These are phyloP conservation scores for Lepus europaeus DNA, from an alignment of 2,113 vertebrate genomes.

Conservation along the genomic window DNA sequence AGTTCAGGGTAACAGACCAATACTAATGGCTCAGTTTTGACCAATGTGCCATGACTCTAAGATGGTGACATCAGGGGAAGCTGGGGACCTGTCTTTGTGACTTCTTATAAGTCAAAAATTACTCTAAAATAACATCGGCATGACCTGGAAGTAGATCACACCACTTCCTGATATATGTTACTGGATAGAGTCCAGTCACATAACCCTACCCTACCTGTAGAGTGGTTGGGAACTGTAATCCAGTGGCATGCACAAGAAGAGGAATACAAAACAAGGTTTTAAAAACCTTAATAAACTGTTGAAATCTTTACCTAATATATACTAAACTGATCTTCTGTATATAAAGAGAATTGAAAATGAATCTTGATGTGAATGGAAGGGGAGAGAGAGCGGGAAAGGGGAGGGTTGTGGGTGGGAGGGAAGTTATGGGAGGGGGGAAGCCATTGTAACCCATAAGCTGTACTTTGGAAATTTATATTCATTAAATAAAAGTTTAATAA, in stretches of 20 bases:
- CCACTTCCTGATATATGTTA: background rate
- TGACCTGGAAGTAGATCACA: background rate
- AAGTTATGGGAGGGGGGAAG: no score
- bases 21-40: background rate
- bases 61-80: background rate
- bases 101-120: background rate
- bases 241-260: background rate
- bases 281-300: background rate
- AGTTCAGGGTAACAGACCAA: background rate
- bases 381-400: no score
- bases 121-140: background rate
- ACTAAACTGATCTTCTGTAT: no score
- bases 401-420: no score
- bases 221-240: background rate
- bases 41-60: rapidly evolving
- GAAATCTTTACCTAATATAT: no score
- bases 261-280: background rate
- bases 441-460: no score
- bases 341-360: no score
- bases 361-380: no score
- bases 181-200: background rate
- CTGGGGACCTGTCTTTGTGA: background rate
- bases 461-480: no score
- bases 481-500: no score
- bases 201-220: no score